Conservation (phyloP, 2,888 invertebrate genomes). For the Thera obeliscata region DNA sequence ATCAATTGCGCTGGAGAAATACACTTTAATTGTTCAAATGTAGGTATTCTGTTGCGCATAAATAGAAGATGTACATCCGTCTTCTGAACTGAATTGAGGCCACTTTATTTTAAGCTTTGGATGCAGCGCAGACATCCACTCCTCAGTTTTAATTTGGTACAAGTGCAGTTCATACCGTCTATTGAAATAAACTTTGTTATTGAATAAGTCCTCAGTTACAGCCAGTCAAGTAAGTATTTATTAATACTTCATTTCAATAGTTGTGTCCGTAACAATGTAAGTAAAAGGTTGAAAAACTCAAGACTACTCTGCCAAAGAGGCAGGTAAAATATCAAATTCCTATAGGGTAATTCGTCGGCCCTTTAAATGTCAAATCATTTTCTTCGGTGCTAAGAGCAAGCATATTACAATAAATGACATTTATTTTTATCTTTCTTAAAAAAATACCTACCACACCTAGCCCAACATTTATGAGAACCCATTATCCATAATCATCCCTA, state of each 20-base stretch:
- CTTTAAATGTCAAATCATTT: slow-evolving; percentile 25
- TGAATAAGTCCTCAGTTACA: slow-evolving; percentile 9
- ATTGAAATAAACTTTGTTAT: slow-evolving; percentile 5
- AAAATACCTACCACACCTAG: too few relatives aligned
- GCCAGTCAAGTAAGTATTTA: neutral
- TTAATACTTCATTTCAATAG: slow-evolving; percentile 15
- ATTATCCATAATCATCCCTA: too few relatives aligned
- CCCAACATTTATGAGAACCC: too few relatives aligned
- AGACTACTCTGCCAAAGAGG: slow-evolving; percentile 35
- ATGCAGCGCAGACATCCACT: slow-evolving; percentile 26
- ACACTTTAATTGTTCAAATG: slow-evolving; percentile 46
- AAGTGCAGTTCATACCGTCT: slow-evolving; percentile 10
- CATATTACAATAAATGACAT: neutral
- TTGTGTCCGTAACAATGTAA: slow-evolving; percentile 23
- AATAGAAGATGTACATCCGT: slow-evolving; percentile 31
- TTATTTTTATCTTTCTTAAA: too few relatives aligned
- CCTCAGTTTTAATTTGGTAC: slow-evolving; percentile 29
- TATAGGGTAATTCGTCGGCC: slow-evolving; percentile 18
- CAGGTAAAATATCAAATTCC: slow-evolving; percentile 38
- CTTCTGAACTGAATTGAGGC: slow-evolving; percentile 33
- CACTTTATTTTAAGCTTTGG: slow-evolving; percentile 41
- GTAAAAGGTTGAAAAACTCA: slow-evolving; percentile 32
- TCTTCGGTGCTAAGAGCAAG: slow-evolving; percentile 1
- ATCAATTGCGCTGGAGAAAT: slow-evolving; percentile 44
- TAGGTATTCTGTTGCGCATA: slow-evolving; percentile 35